phyloP scores from a whole-genome alignment of 2,888 invertebrate genomes.

The Alsophila aescularia region DNA sequence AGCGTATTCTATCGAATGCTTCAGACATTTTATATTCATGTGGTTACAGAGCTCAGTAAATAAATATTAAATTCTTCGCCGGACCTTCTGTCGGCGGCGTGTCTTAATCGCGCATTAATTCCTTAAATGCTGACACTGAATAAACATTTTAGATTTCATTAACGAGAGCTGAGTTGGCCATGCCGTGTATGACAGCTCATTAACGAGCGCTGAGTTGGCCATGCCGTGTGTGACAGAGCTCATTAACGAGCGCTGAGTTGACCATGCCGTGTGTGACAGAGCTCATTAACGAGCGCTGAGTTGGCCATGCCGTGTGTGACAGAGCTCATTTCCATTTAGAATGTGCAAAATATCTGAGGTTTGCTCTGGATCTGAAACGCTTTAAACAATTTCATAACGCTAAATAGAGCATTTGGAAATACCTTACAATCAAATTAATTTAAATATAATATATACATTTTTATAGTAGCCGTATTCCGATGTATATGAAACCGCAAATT shows the following conservation, averaged over 20 bases:
- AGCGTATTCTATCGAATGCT: conserved; percentile 10
- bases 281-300: conserved; percentile 10
- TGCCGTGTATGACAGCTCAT: no score
- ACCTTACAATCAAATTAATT: no score
- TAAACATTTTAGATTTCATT: conserved; percentile 26
- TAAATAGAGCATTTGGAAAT: neutral
- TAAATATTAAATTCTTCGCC: conserved; percentile 23
- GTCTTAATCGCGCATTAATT: conserved; percentile 20
- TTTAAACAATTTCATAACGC: neutral
- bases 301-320: conserved; percentile 12
- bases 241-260: conserved; percentile 10
- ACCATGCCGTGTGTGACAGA: conserved; percentile 10
- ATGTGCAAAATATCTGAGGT: conserved; percentile 17
- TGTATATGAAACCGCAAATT: neutral
- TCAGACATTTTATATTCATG: conserved; percentile 26
- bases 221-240: no score
- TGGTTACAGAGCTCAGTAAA: conserved; percentile 24
- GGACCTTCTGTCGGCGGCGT: no score
- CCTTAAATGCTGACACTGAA: conserved; percentile 21
- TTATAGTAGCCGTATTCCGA: neutral
- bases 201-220: no score
- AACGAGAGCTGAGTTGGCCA: conserved; percentile 10
- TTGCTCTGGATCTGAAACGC: neutral
- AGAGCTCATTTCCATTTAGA: conserved; percentile 13
- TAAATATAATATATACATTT: neutral